Base-by-base conservation (phyloP, 2,888 invertebrate genomes). In the Hirtodrosophila duncani region DNA sequence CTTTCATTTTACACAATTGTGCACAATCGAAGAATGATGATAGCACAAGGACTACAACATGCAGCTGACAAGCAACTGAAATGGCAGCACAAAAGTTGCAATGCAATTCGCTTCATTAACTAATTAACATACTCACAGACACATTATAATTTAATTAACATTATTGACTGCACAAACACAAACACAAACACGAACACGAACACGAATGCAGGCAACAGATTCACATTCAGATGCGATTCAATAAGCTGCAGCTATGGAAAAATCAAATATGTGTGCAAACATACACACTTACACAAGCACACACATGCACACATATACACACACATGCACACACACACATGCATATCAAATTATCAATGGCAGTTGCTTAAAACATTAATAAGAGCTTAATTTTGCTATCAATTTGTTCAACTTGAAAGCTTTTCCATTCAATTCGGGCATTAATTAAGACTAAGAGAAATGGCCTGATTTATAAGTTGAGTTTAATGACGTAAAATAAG, bases 41-140 rank as follows among this genome's bases (percentile, higher is more conserved):
- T 56, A 52, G 62, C 31, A 52, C 52, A 36, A 17, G 20, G 7
- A 5, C 30, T 26, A 16, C 24, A 31, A 2, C 37, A 23, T n/a
- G n/a, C n/a, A n/a, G n/a, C 34, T 23, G 55, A 45, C 45, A 34
- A 34, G 57, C 39, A 45, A 11, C 37, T 30, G 26, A 34, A 39
- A 24, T 18, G 34, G 37, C 34, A 37, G 21, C 30, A 63, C 51
- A 67, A 53, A 60, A 51, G 45, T 43, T 52, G 38, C 46, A 56
- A 39, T n/a, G n/a, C 56, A 53, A 57, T 69, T 48, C 77, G 64
- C 71, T 77, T 77, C 67, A 72, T 72, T 71, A 63, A 57, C 44
- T 77, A 72, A 77, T 77, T 77, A 72, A 72, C 64, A 62, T 49
- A 50, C 39, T 36, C 53, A 72, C 64, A 62, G 49, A 50, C 39